Evolutionary conservation across 2,888 invertebrate genomes (phyloP).

Genomic region (Ormyrus pomaceus): DNA sequence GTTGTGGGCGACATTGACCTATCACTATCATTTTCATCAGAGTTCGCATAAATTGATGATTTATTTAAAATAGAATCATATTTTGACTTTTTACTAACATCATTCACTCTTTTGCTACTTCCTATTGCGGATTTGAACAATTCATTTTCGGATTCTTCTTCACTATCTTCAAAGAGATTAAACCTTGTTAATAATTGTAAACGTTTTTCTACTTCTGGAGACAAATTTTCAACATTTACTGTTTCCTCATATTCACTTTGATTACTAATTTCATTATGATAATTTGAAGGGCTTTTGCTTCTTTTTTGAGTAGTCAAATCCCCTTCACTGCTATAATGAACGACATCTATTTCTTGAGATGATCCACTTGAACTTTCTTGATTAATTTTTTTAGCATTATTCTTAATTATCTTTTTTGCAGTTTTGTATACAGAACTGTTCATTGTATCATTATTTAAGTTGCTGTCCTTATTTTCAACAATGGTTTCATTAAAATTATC

Average conservation of each 20-base stretch:
- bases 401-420: no score
- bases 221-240: not conserved
- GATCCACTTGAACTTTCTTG: not conserved
- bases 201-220: not conserved
- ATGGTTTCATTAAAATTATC: not conserved
- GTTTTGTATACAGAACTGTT: no score
- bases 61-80: constrained; percentile 2
- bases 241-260: not conserved
- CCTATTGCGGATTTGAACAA: not conserved
- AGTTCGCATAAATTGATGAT: not conserved
- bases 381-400: not conserved
- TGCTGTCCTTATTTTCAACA: no score
- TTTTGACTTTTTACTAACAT: not conserved
- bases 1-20: constrained; percentile 1
- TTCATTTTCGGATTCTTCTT: constrained; percentile 18
- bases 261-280: constrained; percentile 9
- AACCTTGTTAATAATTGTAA: constrained; percentile 14
- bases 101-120: not conserved
- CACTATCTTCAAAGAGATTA: constrained; percentile 22
- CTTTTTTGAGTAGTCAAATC: not conserved
- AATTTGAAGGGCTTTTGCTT: no score
- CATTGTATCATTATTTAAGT: no score
- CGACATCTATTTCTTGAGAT: constrained; percentile 12
- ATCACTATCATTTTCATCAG: constrained; percentile 14
- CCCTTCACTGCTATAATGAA: constrained; percentile 8